Percentiles rank a stretch among this genome's conserved stretches.
Evolutionary conservation across 2,113 vertebrate species (phyloP).

Genomic region (Semnornis frantzii): DNA sequence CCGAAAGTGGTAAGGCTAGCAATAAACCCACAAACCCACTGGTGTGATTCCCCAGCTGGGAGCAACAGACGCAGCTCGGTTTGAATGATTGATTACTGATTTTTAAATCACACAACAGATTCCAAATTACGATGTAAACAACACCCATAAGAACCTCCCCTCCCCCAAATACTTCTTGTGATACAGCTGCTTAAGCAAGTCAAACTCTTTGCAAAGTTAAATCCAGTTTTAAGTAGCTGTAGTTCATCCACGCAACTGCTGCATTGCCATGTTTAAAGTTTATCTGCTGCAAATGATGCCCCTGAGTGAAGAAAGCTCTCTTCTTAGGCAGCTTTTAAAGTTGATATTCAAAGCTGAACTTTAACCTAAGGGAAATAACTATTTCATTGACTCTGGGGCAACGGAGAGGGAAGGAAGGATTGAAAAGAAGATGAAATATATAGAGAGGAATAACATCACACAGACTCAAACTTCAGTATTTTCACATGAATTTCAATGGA

Average conservation of each 20-base stretch:
- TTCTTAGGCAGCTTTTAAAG: conserved; percentile 49
- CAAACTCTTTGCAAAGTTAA: background rate
- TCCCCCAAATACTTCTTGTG: background rate
- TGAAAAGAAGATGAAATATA: conserved; percentile 8
- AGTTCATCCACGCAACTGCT: background rate
- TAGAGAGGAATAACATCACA: background rate
- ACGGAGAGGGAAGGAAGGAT: background rate
- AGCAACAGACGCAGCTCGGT: background rate
- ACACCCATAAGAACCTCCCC: background rate
- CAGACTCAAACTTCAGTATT: background rate
- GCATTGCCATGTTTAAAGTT: background rate
- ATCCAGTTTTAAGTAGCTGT: background rate
- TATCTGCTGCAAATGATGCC: background rate
- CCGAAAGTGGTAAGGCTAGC: background rate
- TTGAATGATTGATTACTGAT: background rate
- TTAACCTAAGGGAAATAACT: conserved; percentile 46
- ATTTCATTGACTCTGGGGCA: conserved; percentile 34
- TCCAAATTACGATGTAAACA: background rate
- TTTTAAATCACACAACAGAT: background rate
- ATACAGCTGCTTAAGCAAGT: background rate
- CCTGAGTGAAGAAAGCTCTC: conserved; percentile 12
- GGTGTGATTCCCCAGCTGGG: background rate
- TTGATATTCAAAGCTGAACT: conserved; percentile 58
- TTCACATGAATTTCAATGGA: background rate
- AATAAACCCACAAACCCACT: conserved; percentile 29